phyloP scores from a whole-genome alignment of 2,797 vertebrate genomes.

The Coracias cyanogaster region DNA sequence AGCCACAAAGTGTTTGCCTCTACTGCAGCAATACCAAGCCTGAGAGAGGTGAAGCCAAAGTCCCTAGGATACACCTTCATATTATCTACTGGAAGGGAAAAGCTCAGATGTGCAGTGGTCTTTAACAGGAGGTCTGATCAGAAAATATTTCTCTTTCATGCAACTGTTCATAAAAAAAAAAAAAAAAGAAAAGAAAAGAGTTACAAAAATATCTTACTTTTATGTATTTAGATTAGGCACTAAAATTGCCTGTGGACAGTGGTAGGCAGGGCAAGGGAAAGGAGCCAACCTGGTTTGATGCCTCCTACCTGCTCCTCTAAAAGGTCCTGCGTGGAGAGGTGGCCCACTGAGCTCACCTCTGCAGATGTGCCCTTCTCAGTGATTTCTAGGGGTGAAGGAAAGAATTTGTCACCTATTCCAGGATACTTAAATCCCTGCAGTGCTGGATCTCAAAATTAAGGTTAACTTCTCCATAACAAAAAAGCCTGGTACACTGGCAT shows the following conservation, averaged over 20 bases:
- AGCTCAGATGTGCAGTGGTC: background rate
- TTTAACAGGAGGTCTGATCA: background rate
- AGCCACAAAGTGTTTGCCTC: background rate
- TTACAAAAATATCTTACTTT: background rate
- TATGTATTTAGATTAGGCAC: background rate
- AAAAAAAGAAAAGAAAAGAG: background rate
- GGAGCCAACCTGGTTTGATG: background rate
- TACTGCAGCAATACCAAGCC: background rate
- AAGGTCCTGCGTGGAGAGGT: background rate
- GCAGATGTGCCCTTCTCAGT: background rate
- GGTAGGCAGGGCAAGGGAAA: background rate
- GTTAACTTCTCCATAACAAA: background rate
- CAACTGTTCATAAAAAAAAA: background rate
- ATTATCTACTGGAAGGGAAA: background rate
- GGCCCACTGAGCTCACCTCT: background rate
- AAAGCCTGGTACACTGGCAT: background rate
- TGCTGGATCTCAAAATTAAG: background rate
- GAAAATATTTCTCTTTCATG: background rate
- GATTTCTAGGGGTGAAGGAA: background rate
- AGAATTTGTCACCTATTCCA: background rate
- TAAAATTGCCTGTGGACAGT: background rate
- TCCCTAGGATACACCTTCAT: background rate
- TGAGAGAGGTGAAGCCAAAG: background rate
- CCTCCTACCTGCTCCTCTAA: background rate
- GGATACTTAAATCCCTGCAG: background rate